Base-by-base conservation (phyloP, 2,113 vertebrate genomes). In the Pomatorhinus ruficollis region DNA sequence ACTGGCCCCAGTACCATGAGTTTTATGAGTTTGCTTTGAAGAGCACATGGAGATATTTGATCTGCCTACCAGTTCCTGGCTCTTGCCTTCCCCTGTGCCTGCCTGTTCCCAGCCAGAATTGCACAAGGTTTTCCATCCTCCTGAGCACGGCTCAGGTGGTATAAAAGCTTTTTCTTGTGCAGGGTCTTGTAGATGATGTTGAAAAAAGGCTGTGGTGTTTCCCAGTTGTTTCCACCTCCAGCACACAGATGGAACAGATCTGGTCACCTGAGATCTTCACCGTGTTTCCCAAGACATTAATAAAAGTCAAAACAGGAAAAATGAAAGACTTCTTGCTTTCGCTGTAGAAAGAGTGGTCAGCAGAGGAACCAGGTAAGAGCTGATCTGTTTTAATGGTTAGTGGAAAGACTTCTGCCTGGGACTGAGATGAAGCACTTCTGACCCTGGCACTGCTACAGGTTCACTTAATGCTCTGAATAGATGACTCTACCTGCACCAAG, bases 241-340 rank as follows among this genome's bases (percentile, higher is more conserved):
- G 45, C 31, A 44, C 10, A 8, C 17, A 65, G 61, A 17, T 0
- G 0, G 74, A 65, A 31, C 23, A 52, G 42, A 16, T 60, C 25
- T 65, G 49, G 21, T 75, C 52, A 52, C 40, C 30, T 75, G 21
- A 14, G n/a, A 57, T 61, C 11, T 80, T 91, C 23, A 20, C 66
- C 5, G 44, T 71, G 33, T 63, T 95, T 70, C 40, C 28, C 25
- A 90, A 85, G 76, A 63, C 39, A 24, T 28, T 19, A 27, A 14
- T 83, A 35, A 35, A 91, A 80, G 47, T 31, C 33, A 39, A 59
- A 83, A 81, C 39, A 33, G 78, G 23, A 56, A 50, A 93, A 83
- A 59, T 16, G 4, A 84, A 80, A 61, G 72, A 76, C 86, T 90
- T 76, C 66, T 83, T 56, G 54, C 61, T 78, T 84, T 87, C 50